Conservation (phyloP, 92 coral and sea anemone genomes). For the Epizoanthus ramosus region DNA sequence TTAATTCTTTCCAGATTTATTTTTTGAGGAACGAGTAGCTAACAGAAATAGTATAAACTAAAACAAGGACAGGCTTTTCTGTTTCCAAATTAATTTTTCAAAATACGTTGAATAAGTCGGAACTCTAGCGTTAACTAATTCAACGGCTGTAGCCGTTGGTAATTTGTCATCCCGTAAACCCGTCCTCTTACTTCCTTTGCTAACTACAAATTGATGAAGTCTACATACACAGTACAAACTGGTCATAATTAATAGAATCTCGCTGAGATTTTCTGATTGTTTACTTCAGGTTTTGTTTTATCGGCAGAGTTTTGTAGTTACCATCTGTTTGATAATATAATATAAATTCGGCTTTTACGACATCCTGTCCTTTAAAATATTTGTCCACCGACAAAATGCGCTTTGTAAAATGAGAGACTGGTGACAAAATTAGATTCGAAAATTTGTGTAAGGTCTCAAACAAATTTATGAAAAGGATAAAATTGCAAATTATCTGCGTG, state of each 20-base stretch:
- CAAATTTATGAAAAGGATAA: slow-evolving; percentile 21
- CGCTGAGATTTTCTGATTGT: slow-evolving; percentile 71
- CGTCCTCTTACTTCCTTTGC: slow-evolving; percentile 34
- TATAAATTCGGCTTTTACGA: slow-evolving; percentile 21
- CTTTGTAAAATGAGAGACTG: slow-evolving; percentile 23
- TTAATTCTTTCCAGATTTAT: slow-evolving; percentile 32
- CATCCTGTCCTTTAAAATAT: slow-evolving; percentile 36
- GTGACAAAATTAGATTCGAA: slow-evolving; percentile 23
- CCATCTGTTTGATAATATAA: slow-evolving; percentile 31
- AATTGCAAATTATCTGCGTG: slow-evolving; percentile 44
- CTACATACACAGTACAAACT: slow-evolving; percentile 51
- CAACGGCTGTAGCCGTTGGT: neutral
- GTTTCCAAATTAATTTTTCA: neutral
- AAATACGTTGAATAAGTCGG: neutral
- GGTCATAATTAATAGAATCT: slow-evolving; percentile 62
- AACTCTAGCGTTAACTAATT: neutral
- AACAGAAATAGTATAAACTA: neutral
- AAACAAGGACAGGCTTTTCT: neutral
- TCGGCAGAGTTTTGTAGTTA: slow-evolving; percentile 31
- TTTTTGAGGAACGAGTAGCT: slow-evolving; percentile 7
- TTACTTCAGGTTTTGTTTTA: slow-evolving; percentile 41
- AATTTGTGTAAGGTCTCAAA: slow-evolving; percentile 18
- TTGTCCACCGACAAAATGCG: slow-evolving; percentile 26
- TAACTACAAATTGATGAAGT: slow-evolving; percentile 46
- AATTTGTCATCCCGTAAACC: slow-evolving; percentile 22